phyloP scores from a whole-genome alignment of 1,140 invertebrate species.

The Harpegnathos saltator region DNA sequence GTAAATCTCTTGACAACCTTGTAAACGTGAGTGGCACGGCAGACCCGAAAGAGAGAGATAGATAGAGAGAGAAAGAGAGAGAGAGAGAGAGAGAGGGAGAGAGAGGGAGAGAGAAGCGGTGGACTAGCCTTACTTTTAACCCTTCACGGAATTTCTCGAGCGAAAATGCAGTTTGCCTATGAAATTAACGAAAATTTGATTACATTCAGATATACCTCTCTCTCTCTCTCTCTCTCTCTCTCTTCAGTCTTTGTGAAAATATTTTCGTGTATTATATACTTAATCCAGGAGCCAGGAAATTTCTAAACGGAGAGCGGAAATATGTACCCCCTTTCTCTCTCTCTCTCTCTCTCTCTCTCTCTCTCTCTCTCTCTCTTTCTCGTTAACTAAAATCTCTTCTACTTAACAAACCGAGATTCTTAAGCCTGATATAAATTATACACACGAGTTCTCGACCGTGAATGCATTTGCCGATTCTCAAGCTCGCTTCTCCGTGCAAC shows the following conservation, averaged over 20 bases:
- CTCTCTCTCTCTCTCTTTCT: too few relatives aligned
- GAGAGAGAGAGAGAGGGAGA: too few relatives aligned
- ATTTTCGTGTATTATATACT: neutral
- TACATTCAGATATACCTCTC: neutral
- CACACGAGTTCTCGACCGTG: neutral
- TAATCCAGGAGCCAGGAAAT: neutral
- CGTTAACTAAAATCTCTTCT: neutral
- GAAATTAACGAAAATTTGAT: constrained; percentile 28
- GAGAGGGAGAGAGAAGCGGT: too few relatives aligned
- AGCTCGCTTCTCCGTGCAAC: neutral
- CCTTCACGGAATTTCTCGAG: neutral
- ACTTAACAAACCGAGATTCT: neutral
- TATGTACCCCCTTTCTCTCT: too few relatives aligned
- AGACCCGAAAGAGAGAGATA: neutral
- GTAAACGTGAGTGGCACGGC: neutral
- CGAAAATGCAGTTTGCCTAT: neutral
- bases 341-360: too few relatives aligned
- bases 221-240: too few relatives aligned
- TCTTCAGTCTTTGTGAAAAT: neutral
- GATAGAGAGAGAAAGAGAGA: too few relatives aligned
- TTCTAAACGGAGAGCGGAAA: neutral
- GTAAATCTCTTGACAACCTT: constrained; percentile 19
- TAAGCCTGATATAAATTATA: constrained; percentile 5
- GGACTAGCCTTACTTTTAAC: neutral
- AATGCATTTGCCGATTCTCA: neutral